These are phyloP conservation scores for Omphaloscelis lunosa DNA, from an alignment of 2,888 invertebrate species.

Conservation along the genomic window DNA sequence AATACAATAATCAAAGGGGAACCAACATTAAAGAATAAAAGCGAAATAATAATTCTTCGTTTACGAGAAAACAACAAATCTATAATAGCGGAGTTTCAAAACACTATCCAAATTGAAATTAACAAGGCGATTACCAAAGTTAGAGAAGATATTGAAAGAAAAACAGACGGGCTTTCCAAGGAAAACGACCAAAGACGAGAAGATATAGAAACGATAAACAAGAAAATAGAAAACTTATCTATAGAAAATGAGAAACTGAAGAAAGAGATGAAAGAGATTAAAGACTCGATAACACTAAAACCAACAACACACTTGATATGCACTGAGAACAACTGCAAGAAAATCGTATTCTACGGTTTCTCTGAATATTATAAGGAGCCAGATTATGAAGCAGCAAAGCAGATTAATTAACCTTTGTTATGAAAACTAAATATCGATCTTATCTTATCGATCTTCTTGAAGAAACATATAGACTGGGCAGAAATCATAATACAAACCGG, in stretches of 20 bases:
- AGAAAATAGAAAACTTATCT: rapidly evolving
- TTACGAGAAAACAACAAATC: too few species aligned
- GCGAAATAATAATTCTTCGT: too few species aligned
- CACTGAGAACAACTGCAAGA: background rate
- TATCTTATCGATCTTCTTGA: too few species aligned
- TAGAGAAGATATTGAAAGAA: too few species aligned
- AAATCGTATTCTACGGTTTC: background rate
- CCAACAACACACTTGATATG: background rate
- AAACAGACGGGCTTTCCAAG: too few species aligned
- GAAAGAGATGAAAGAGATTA: background rate
- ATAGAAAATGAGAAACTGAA: background rate
- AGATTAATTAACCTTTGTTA: background rate
- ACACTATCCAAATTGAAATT: too few species aligned
- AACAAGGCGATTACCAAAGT: too few species aligned
- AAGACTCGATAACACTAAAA: background rate
- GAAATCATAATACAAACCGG: too few species aligned
- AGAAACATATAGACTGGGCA: too few species aligned
- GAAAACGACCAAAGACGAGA: background rate
- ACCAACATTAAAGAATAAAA: too few species aligned
- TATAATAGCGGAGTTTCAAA: too few species aligned
- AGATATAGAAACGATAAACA: background rate
- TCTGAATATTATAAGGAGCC: background rate
- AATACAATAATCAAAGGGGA: too few species aligned
- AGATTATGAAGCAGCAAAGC: background rate
- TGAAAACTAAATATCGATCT: background rate